These are phyloP conservation scores for Leistus spinibarbis DNA, from an alignment of 2,888 invertebrate species.

Conservation along the genomic window DNA sequence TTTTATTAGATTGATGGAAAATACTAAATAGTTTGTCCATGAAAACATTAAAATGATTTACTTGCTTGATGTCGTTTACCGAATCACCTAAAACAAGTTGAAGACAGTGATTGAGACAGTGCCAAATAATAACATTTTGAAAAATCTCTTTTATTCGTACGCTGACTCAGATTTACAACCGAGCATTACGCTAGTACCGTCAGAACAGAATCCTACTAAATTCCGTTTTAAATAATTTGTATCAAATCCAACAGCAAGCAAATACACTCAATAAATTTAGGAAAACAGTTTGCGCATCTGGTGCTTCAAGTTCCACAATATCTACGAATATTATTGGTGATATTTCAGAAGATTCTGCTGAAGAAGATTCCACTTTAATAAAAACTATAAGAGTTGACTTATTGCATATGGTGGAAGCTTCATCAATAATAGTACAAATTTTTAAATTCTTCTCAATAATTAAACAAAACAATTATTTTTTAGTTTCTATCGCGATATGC, in stretches of 20 bases:
- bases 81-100: conserved; percentile 40
- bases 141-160: not conserved
- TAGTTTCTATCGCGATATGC: conserved; percentile 16
- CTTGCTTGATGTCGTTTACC: conserved; percentile 35
- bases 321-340: conserved; percentile 20
- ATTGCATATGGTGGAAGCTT: conserved; percentile 25
- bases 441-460: no score
- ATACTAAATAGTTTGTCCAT: conserved; percentile 36
- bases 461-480: conserved; percentile 19
- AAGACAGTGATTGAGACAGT: conserved; percentile 37
- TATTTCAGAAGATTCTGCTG: conserved; percentile 8
- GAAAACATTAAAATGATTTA: conserved; percentile 41
- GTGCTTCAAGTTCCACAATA: conserved; percentile 30
- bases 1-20: conserved; percentile 30
- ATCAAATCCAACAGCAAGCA: conserved; percentile 39
- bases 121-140: conserved; percentile 29
- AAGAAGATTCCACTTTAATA: conserved; percentile 13
- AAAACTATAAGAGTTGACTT: conserved; percentile 30
- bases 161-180: conserved; percentile 27
- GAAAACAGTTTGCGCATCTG: conserved; percentile 34
- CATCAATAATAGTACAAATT: conserved; percentile 9
- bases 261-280: no score
- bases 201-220: conserved; percentile 20
- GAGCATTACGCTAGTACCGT: conserved; percentile 35
- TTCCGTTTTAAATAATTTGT: conserved; percentile 27